Conservation (phyloP, 2,113 vertebrate species). For the Planiliza haematocheilus region DNA sequence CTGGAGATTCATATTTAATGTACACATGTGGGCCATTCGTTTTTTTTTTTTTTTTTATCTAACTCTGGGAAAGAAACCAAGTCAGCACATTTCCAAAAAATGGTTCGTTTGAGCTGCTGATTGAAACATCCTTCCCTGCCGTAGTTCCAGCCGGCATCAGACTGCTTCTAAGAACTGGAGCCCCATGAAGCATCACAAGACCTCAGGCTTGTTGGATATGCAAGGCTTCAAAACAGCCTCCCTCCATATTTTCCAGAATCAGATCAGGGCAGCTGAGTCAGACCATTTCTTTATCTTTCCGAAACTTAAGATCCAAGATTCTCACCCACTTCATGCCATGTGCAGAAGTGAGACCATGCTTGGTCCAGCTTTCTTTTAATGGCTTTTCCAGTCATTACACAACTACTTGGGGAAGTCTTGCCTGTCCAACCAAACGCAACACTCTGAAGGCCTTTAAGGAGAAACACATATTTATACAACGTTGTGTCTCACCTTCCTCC, state of each 20-base stretch:
- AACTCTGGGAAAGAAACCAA: background rate
- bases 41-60: too few relatives aligned
- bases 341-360: background rate
- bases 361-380: background rate
- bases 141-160: too few relatives aligned
- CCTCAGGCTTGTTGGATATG: too few relatives aligned
- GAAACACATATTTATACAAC: background rate
- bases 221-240: too few relatives aligned
- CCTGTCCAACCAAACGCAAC: background rate
- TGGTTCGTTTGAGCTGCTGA: background rate
- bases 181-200: too few relatives aligned
- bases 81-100: background rate
- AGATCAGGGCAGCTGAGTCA: background rate
- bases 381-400: background rate
- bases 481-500: background rate
- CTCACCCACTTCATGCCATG: background rate
- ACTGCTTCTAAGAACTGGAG: too few relatives aligned
- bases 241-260: too few relatives aligned
- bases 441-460: background rate
- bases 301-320: background rate
- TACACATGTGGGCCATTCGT: too few relatives aligned
- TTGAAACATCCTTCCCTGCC: too few relatives aligned
- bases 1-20: background rate
- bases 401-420: background rate
- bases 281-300: background rate